phyloP scores from a whole-genome alignment of 2,888 invertebrate species.

The Tinea semifulvella region DNA sequence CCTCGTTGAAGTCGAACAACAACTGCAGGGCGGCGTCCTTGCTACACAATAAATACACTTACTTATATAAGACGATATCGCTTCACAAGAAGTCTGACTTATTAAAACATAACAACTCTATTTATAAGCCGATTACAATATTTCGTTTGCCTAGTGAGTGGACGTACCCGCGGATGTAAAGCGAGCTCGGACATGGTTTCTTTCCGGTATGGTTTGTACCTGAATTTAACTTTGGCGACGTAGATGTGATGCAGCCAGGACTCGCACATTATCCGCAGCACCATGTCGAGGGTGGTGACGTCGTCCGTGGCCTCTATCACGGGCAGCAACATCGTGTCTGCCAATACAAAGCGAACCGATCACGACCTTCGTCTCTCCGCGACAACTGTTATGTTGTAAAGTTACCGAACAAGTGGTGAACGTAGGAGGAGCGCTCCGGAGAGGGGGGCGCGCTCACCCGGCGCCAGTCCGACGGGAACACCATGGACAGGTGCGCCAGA shows the following conservation, averaged over 20 bases:
- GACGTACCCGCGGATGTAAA: no score
- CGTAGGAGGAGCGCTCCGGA: constrained; percentile 62
- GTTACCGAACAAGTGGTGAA: constrained; percentile 76
- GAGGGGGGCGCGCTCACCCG: constrained; percentile 34
- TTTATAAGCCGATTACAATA: no score
- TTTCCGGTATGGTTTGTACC: constrained; percentile 37
- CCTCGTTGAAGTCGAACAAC: constrained; percentile 82
- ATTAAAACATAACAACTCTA: no score
- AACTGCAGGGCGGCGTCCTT: constrained; percentile 80
- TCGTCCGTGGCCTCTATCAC: constrained; percentile 81
- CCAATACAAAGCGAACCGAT: no score
- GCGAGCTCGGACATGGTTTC: no score
- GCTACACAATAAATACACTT: no score
- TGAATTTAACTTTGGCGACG: constrained; percentile 82
- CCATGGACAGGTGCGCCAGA: constrained; percentile 83
- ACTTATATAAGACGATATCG: no score
- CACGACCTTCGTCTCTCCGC: no score
- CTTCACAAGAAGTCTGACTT: no score
- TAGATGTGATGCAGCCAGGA: constrained; percentile 90
- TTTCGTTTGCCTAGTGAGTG: no score
- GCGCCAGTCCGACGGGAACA: constrained; percentile 82
- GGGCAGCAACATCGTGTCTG: constrained; percentile 79
- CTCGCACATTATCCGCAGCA: constrained; percentile 84
- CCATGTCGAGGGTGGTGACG: constrained; percentile 76
- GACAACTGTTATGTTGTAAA: no score